Evolutionary conservation across 1,140 invertebrate genomes (phyloP), one percentile per base, ranked within the genome.

Genomic region (Wasmannia auropunctata): DNA sequence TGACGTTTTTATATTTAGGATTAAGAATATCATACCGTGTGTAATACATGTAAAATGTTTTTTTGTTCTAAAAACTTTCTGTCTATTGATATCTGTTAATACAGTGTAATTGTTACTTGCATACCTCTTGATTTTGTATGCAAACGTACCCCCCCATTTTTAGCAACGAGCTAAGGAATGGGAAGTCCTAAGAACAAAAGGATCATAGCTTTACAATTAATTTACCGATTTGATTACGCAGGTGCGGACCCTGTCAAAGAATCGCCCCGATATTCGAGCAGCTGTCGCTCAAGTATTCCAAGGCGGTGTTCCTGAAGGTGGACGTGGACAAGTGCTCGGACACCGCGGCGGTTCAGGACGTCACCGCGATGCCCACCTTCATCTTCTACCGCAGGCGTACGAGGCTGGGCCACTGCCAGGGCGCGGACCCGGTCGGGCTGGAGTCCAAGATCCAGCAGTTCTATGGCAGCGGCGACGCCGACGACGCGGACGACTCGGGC

Each of bases 321-420:
- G 99, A 99, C 95, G 98, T 99, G 31, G 98, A 99, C 92, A 97
- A 97, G 92, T 98, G 98, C 91, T 96, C 97, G 63, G 98, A 98
- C 92, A 98, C 98, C 40, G 98, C 99, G 2, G 96, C 97, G 31
- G 95, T 95, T 28, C 97, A 99, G 93, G 98, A 98, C 58, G 98
- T 99, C 22, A 97, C 96, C 86, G 98, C 98, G 2, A 99, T 99
- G 98, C 99, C 99, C 8, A 99, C 99, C 7, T 99, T 99, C 93
- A 97, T 99, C 86, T 99, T 99, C 92, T 99, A 98, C 93, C 97
- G 97, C 86, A 99, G 99, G 93, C 89, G 93, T 40, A 86, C 96
- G n/a, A 98, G 97, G 95, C 95, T 99, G 89, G 98, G 98, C 92
- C 94, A 96, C 16, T 95, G 99, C 62, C 97, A 97, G 95, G 98